Percentiles rank a stretch among this genome's conserved stretches.
These are phyloP conservation scores for Toxotes lorentzi DNA, from an alignment of 2,797 vertebrate genomes.

Conservation along the genomic window DNA sequence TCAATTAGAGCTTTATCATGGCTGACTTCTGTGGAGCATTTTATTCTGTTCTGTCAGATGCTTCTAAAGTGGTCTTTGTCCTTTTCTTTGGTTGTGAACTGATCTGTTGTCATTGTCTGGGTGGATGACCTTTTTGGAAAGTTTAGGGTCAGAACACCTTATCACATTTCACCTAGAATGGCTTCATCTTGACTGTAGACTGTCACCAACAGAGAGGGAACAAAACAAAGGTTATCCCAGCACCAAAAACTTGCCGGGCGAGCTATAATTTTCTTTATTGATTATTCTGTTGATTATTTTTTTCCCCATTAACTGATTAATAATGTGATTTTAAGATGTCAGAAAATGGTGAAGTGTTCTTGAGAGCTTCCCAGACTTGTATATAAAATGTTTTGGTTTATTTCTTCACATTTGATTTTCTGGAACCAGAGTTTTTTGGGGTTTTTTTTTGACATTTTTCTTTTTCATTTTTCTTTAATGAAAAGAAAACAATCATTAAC, in stretches of 20 bases:
- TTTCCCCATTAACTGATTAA: background rate
- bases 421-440: background rate
- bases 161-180: slow-evolving; percentile 23
- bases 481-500: background rate
- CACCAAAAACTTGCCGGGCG: background rate
- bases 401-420: background rate
- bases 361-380: background rate
- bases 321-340: background rate
- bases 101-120: slow-evolving; percentile 24
- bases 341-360: background rate
- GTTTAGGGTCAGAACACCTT: slow-evolving; percentile 6
- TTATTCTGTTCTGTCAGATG: slow-evolving; percentile 3
- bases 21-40: background rate
- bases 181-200: background rate
- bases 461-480: background rate
- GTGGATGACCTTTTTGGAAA: slow-evolving; percentile 10
- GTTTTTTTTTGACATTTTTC: no score
- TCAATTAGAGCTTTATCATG: background rate
- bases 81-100: slow-evolving; percentile 21
- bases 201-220: background rate
- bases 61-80: slow-evolving; percentile 27
- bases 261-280: background rate
- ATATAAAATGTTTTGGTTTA: background rate
- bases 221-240: background rate
- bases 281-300: background rate